Conservation (phyloP, 2,888 invertebrate species). For the Drosophila hamatofila region DNA sequence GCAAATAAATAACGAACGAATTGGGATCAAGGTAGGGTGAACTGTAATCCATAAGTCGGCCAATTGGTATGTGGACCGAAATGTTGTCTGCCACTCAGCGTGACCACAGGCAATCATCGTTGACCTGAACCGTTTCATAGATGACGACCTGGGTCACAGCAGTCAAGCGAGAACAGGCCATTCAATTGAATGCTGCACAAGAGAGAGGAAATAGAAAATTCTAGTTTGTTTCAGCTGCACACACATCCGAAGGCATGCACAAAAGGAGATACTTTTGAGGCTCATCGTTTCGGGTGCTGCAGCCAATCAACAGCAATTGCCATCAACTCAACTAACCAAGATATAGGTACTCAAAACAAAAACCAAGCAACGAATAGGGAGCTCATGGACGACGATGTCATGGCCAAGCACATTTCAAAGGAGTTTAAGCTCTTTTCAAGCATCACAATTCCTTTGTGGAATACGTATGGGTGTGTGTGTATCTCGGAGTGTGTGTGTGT, state of each 20-base stretch:
- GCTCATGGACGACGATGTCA: conserved; percentile 7
- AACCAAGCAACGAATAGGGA: conserved; percentile 7
- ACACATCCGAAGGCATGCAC: conserved; percentile 1
- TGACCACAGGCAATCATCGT: conserved; percentile 39
- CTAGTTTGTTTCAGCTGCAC: conserved; percentile 10
- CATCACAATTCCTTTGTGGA: conserved; percentile 17
- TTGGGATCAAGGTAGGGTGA: conserved; percentile 44
- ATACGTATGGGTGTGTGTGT: conserved; percentile 16
- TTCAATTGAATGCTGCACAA: conserved; percentile 24
- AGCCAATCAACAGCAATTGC: conserved; percentile 40
- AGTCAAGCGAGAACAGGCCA: conserved; percentile 24
- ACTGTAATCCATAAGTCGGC: conserved; percentile 28
- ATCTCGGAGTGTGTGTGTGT: conserved; percentile 13
- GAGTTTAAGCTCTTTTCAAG: conserved; percentile 33
- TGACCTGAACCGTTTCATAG: conserved; percentile 49
- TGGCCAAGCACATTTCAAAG: conserved; percentile 12
- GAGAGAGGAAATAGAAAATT: conserved; percentile 15
- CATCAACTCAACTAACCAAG: conserved; percentile 15
- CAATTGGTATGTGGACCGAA: conserved; percentile 51
- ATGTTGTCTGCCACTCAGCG: conserved; percentile 47
- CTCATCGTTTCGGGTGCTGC: conserved; percentile 13
- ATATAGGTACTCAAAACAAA: conserved; percentile 22
- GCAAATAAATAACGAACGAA: conserved; percentile 28
- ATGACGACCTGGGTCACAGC: conserved; percentile 22
- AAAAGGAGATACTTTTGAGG: background rate